Base-by-base conservation (phyloP, 2,888 invertebrate species). In the Pyralis farinalis region DNA sequence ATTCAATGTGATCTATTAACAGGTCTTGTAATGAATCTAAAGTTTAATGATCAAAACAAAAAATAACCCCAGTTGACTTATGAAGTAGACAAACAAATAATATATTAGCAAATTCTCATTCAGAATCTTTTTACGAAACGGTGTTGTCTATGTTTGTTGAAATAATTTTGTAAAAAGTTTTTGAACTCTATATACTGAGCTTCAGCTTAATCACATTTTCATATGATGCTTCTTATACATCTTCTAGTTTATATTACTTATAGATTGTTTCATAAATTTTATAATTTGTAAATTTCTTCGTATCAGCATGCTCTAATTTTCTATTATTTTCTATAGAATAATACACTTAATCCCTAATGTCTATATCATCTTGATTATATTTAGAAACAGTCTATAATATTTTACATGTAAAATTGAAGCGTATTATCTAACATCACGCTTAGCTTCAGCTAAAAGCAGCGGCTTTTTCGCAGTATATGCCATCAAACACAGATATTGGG, bases 381-480 rank as follows among this genome's bases (percentile, higher is more conserved):
- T 45, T 41, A 53, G 75, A 71, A 76, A 76, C 73, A 75, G 66
- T 74, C 73, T 77, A 61, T 73, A 74, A 53, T 53, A 55, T 50
- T n/a, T 49, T 51, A 46, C 47, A 16, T 16, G 16, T 16, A 16
- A 16, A 21, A 45, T 45, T 48, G 37, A 42, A 39, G 40, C 38
- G 34, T 41, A 49, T 51, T 51, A 46, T 46, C 42, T 42, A 48
- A 41, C 46, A 47, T 53, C 54, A 63, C 57, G 69, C 81, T 84
- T 78, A 64, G 85, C 85, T 86, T 86, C 45, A 49, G 81, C 85
- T 44, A 83, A 68, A 79, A 69, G 82, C 81, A 69, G 76, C 71
- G 63, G 84, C 85, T 85, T 85, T 38, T 77, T 75, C 53, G 78
- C 78, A 70, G 69, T 44, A 49, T 53, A 51, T 49, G 37, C 55